Evolutionary conservation across 2,113 vertebrate species (phyloP), one percentile per base, ranked within the genome.

Genomic region (Sterrhoptilus dennistouni): DNA sequence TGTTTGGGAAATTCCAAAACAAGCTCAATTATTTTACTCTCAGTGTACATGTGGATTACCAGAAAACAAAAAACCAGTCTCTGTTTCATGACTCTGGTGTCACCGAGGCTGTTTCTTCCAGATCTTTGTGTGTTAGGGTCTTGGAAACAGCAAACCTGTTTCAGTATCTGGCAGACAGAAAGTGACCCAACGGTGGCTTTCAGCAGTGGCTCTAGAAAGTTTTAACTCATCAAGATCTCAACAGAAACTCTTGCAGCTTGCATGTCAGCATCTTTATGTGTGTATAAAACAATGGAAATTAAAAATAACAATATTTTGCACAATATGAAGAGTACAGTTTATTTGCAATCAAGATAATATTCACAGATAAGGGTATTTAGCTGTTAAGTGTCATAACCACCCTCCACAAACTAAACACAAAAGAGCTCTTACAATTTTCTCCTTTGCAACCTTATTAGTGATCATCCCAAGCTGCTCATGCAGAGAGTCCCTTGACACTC

Each of bases 181-280:
- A 56, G 27, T 31, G 25, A 10, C 29, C 25, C 47, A 71, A 82
- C 4, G 12, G 8, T 70, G 25, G 5, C 11, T 90, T 33, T 71
- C 38, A 54, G 17, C 56, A 35, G 11, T 63, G 21, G 9, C 22
- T 76, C 24, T 49, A 42, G 54, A 8, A 17, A 59, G 23, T 29
- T 85, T 84, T 64, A 90, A 5, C 6, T 79, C 24, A 29, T 2
- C 4, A 14, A 18, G 2, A 38, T 27, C 23, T 72, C 11, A 23
- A 63, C 11, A 85, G 25, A 54, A 71, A 40, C 12, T 47, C 49
- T 68, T 44, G 27, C 10, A 68, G 31, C 20, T 72, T 22, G 9
- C 0, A 0, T 69, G 75, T 64, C 36, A 77, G 13, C 12, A 49
- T 65, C 11, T 68, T 81, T 49, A 22, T 42, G 7, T 49, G 22